Conservation (phyloP, 2,113 vertebrate genomes). For the Malurus melanocephalus region DNA sequence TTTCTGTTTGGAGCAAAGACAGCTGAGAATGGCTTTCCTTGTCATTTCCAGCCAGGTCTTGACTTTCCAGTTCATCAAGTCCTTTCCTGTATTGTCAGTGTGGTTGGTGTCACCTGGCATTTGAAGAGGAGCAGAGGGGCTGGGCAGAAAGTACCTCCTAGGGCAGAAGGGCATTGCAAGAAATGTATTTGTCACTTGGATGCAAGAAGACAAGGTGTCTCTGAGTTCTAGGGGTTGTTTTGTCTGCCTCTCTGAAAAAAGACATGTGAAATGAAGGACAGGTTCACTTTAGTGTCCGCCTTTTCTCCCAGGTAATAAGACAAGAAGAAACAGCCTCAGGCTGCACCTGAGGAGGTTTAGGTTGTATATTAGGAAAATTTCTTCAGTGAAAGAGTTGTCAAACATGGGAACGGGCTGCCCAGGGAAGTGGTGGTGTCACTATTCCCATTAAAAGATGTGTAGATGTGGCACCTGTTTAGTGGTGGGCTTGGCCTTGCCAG, state of each 20-base stretch:
- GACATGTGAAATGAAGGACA: background rate
- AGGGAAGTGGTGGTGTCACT: background rate
- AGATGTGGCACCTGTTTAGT: background rate
- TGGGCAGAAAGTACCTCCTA: background rate
- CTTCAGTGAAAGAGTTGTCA: background rate
- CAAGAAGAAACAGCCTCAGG: background rate
- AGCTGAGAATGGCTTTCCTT: slow-evolving; percentile 19
- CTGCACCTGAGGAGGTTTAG: background rate
- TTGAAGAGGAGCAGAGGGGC: background rate
- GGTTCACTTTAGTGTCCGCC: background rate
- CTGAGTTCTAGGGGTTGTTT: background rate
- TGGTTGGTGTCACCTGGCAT: background rate
- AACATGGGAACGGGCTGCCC: background rate
- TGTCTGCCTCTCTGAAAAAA: background rate
- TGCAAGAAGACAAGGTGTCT: background rate
- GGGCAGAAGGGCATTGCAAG: background rate
- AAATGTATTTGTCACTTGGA: background rate
- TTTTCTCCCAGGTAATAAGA: background rate
- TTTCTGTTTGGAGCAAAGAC: slow-evolving; percentile 6
- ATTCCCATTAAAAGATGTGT: background rate
- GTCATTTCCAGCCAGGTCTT: background rate
- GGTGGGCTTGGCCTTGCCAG: background rate
- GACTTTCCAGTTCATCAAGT: slow-evolving; percentile 24
- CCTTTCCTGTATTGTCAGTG: background rate
- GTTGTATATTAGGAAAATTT: background rate